Conservation (phyloP, 2,113 vertebrate genomes). For the Camelus bactrianus region DNA sequence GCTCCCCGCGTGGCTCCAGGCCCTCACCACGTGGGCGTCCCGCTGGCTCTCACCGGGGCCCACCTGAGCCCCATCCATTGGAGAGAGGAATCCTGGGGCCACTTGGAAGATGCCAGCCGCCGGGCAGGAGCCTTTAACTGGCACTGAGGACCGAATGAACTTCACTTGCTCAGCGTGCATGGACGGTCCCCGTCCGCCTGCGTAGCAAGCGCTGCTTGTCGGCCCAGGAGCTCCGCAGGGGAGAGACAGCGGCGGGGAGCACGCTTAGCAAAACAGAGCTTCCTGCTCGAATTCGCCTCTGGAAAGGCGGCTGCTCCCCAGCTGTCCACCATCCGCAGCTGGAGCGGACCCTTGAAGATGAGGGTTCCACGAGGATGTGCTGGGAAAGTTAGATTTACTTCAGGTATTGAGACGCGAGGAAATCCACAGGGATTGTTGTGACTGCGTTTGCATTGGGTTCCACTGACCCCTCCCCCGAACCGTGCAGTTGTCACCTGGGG, state of each 20-base stretch:
- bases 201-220: not conserved
- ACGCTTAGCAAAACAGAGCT: not conserved
- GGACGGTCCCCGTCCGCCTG: not conserved
- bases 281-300: not conserved
- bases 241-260: not conserved
- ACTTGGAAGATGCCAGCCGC: not conserved
- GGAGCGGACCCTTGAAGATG: no score
- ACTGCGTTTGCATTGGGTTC: rapidly evolving
- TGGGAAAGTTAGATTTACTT: rapidly evolving
- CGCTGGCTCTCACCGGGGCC: no score
- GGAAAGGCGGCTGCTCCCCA: not conserved
- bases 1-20: not conserved
- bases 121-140: not conserved
- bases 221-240: not conserved
- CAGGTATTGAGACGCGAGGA: not conserved
- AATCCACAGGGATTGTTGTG: rapidly evolving
- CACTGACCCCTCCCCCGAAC: rapidly evolving
- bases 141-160: not conserved
- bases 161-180: not conserved
- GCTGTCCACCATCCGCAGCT: not conserved
- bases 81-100: not conserved
- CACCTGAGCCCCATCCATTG: not conserved
- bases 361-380: not conserved
- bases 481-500: rapidly evolving
- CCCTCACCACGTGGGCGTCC: not conserved